Conservation (phyloP, 2,797 vertebrate species). For the Gallinago solitaria region DNA sequence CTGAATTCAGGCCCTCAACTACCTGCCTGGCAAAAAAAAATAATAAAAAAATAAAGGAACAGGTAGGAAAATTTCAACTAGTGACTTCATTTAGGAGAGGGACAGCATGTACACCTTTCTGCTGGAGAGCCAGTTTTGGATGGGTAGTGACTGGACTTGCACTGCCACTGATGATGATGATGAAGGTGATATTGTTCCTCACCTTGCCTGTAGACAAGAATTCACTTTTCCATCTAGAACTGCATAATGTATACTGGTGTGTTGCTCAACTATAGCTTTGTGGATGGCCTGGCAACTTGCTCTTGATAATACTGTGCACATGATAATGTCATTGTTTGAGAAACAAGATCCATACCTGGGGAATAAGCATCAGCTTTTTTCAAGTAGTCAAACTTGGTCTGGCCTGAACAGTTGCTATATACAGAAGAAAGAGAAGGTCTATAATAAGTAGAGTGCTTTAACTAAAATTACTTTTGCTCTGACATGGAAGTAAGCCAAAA, state of each 20-base stretch:
- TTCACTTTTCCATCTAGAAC: not conserved
- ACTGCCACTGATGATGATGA: not conserved
- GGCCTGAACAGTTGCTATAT: not conserved
- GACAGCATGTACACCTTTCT: not conserved
- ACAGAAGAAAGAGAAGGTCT: not conserved
- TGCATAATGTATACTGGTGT: not conserved
- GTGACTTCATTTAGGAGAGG: not conserved
- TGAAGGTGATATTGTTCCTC: not conserved
- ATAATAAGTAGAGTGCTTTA: not conserved
- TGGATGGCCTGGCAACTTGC: not conserved
- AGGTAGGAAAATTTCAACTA: not conserved
- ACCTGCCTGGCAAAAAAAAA: not conserved
- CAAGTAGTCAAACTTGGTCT: not conserved
- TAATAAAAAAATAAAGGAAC: not conserved
- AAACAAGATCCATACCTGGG: not conserved
- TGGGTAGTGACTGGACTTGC: not conserved
- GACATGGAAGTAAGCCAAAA: not conserved
- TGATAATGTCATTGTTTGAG: not conserved
- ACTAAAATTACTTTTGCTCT: not conserved
- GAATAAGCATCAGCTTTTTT: not conserved
- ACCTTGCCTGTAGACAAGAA: not conserved
- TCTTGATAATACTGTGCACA: not conserved
- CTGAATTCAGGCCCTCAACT: not conserved
- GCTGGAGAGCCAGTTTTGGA: not conserved
- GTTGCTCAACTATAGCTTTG: not conserved